These are phyloP conservation scores for Rhagium mordax DNA, from an alignment of 2,888 invertebrate species.

Conservation along the genomic window DNA sequence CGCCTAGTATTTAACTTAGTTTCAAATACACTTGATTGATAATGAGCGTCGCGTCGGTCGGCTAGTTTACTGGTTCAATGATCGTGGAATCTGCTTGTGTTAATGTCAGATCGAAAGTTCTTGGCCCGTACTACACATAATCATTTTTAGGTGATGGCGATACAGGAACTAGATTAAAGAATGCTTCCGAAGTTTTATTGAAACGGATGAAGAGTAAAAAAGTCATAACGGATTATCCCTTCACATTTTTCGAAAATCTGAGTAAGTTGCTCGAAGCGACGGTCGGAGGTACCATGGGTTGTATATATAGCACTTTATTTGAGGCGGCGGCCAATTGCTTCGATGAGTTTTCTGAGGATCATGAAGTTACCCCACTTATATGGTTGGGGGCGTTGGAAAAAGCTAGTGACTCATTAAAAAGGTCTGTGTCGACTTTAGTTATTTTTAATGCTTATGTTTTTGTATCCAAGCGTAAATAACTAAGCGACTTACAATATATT, in stretches of 20 bases:
- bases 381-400: constrained; percentile 71
- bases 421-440: constrained; percentile 47
- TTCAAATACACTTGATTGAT: no score
- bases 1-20: no score
- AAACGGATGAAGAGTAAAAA: constrained; percentile 55
- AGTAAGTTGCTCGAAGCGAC: constrained; percentile 78
- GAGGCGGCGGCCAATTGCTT: constrained; percentile 76
- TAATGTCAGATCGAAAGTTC: no score
- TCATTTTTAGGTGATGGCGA: constrained; percentile 75
- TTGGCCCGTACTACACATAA: background rate
- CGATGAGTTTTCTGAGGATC: constrained; percentile 61
- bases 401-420: constrained; percentile 71
- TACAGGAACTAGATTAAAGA: constrained; percentile 74
- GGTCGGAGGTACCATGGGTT: constrained; percentile 88
- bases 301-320: constrained; percentile 84
- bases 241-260: constrained; percentile 62
- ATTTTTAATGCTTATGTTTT: background rate
- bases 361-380: constrained; percentile 53
- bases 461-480: background rate
- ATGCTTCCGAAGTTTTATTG: constrained; percentile 61
- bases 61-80: no score
- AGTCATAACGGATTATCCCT: constrained; percentile 59
- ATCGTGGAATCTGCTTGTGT: no score
- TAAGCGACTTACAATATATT: no score
- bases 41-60: no score